Evolutionary conservation across 2,113 vertebrate species (phyloP).

Genomic region (Corydoras sp.): DNA sequence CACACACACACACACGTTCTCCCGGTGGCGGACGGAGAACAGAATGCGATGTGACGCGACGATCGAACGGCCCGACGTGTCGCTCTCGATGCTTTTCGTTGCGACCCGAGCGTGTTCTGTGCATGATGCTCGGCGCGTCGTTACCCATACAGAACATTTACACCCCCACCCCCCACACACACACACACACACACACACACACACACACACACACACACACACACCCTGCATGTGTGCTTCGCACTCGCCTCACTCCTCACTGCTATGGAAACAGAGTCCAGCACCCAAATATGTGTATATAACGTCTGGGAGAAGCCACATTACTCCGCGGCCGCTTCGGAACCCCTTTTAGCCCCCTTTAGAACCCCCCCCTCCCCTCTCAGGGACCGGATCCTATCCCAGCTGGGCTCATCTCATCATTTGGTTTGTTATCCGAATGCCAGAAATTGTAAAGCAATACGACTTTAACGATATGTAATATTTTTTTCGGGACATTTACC

Average conservation of each 20-base stretch:
- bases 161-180: no score
- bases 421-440: no score
- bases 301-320: constrained; percentile 39
- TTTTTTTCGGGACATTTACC: no score
- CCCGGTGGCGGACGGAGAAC: neutral
- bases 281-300: constrained; percentile 50
- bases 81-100: constrained; percentile 31
- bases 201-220: constrained; percentile 20
- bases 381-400: no score
- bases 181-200: neutral
- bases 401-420: no score
- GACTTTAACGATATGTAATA: no score
- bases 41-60: constrained; percentile 28
- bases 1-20: constrained; percentile 8
- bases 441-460: no score
- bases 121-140: constrained; percentile 44
- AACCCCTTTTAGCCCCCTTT: no score
- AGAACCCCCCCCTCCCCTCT: no score
- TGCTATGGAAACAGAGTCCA: constrained; percentile 62
- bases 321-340: no score
- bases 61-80: constrained; percentile 15
- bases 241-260: constrained; percentile 55
- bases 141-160: constrained; percentile 4
- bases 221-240: constrained; percentile 49
- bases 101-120: constrained; percentile 42